Evolutionary conservation across 2,797 vertebrate genomes (phyloP), one percentile per base, ranked within the genome.

Genomic region (Lemur catta): DNA sequence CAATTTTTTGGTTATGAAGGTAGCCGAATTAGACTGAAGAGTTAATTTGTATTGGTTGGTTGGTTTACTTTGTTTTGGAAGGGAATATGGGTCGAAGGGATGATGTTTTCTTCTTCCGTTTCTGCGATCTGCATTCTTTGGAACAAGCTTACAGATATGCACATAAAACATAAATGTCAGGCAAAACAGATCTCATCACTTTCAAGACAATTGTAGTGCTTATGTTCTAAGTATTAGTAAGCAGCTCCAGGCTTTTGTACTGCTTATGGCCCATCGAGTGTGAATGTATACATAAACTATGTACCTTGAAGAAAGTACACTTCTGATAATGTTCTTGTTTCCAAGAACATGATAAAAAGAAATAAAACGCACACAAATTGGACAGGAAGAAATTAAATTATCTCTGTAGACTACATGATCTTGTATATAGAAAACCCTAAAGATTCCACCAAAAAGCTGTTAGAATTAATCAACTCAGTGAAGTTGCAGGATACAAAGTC

Each of bases 111-210:
- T 75, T 91, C 72, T 75, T 85, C 14, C 46, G 5, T 85, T 88
- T 93, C 72, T 95, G 52, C 96, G 22, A 72, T 46, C 50, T 72
- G 2, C 43, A 38, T 84, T 84, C 35, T 61, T 95, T 61, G n/a
- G 78, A 96, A 81, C 33, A 86, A 82, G 72, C 22, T 86, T 22
- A 75, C 41, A 95, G 74, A 28, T 94, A 76, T 38, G 38, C 67
- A 65, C 6, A 50, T 80, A 75, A 96, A 93, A 65, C 63, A 80
- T n/a, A 81, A 93, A 94, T 81, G 89, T 85, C 67, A 90, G 71
- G 76, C 61, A 85, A 81, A 93, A 88, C 87, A 92, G 72, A 30
- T 20, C 72, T 92, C 52, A 81, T 81, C 69, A 59, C 63, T 86
- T 92, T 76, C 71, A 96, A 71, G 81, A 91, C 38, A 10, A 28